phyloP scores from a whole-genome alignment of 2,797 vertebrate species.

The Odontamblyopus lacepedii region DNA sequence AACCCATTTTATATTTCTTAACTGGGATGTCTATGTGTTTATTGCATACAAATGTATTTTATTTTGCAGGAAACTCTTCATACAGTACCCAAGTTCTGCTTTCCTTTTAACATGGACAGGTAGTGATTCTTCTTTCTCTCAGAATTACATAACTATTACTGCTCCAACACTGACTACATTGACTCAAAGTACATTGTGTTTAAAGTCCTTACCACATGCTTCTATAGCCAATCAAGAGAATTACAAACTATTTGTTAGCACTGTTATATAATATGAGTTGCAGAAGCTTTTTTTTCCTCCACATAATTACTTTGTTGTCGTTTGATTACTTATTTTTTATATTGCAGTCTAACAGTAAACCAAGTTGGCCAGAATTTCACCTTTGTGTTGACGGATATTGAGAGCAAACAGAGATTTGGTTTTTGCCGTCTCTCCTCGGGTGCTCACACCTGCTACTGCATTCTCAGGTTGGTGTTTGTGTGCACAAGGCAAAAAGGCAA shows the following conservation, averaged over 20 bases:
- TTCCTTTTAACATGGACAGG: constrained; percentile 73
- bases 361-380: constrained; percentile 72
- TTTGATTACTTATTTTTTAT: not conserved
- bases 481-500: not conserved
- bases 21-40: not conserved
- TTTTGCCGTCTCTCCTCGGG: constrained; percentile 72
- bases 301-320: not conserved
- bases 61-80: constrained; percentile 91
- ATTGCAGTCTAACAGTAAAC: constrained; percentile 53
- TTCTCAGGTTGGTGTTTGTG: constrained; percentile 57
- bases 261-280: not conserved
- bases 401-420: constrained; percentile 73
- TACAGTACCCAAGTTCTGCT: constrained; percentile 85
- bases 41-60: not conserved
- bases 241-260: not conserved
- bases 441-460: constrained; percentile 71
- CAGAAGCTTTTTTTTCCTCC: not conserved
- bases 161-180: not conserved
- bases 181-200: constrained; percentile 2
- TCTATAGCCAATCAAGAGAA: not conserved
- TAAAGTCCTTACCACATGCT: not conserved
- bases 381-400: constrained; percentile 73
- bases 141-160: constrained; percentile 2
- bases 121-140: constrained; percentile 21
- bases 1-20: not conserved